Evolutionary conservation across 2,113 vertebrate species (phyloP).

Genomic region (Albula glossodonta): DNA sequence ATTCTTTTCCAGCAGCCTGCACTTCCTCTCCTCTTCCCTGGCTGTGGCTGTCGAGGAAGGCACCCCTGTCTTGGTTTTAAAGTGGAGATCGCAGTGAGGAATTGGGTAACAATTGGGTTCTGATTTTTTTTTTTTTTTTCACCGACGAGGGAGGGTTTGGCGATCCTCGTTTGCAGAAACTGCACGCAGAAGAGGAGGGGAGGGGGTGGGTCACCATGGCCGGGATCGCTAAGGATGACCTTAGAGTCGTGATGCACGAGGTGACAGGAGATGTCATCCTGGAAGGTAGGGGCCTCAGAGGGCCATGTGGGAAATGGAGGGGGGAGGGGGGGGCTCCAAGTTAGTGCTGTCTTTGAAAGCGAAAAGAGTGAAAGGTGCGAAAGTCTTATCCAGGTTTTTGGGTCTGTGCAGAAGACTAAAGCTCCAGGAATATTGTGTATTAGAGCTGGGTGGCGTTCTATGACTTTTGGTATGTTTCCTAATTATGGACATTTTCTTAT

Average conservation of each 20-base stretch:
- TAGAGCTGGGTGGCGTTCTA: not conserved
- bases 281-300: constrained; percentile 59
- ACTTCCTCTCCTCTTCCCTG: constrained; percentile 43
- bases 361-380: not conserved
- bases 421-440: not conserved
- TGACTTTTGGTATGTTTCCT: too few species aligned
- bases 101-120: constrained; percentile 33
- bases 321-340: not conserved
- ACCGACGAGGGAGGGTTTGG: constrained; percentile 20
- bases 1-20: constrained; percentile 36
- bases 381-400: not conserved
- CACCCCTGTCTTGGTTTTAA: not conserved
- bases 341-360: not conserved
- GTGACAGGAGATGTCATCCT: constrained; percentile 72
- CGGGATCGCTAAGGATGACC: constrained; percentile 59
- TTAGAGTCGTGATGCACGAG: constrained; percentile 63
- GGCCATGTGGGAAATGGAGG: not conserved
- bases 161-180: constrained; percentile 30
- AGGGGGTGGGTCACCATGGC: constrained; percentile 54
- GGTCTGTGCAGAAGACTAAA: not conserved
- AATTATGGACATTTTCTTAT: too few species aligned
- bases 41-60: constrained; percentile 41
- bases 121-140: too few species aligned
- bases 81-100: constrained; percentile 44
- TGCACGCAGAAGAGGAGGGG: constrained; percentile 14